Conservation (phyloP, 2,888 invertebrate species). For the Eupithecia tripunctaria region DNA sequence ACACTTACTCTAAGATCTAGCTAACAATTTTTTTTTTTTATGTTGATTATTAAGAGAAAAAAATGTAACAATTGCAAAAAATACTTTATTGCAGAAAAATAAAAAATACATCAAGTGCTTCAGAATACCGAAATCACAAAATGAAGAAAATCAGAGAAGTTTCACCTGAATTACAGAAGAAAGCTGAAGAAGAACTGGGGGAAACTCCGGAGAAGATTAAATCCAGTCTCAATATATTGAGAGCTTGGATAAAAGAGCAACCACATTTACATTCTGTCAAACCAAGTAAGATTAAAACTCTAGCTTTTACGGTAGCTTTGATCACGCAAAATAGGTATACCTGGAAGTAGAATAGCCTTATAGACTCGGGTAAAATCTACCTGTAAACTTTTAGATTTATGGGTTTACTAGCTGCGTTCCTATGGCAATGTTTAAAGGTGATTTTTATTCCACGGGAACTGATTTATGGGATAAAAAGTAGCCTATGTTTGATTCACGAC, state of each 20-base stretch:
- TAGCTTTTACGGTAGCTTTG: background rate
- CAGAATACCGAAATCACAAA: slow-evolving; percentile 18
- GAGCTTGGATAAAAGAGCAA: slow-evolving; percentile 80
- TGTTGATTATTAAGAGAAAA: background rate
- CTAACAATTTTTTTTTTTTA: background rate
- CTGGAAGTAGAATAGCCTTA: background rate
- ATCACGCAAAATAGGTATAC: background rate
- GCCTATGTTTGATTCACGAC: too few relatives aligned
- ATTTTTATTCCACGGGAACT: too few relatives aligned
- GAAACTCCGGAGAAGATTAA: slow-evolving; percentile 70
- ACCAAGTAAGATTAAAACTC: slow-evolving; percentile 61
- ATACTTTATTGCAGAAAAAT: background rate
- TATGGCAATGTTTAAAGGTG: too few relatives aligned
- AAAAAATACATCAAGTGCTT: background rate
- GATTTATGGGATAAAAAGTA: too few relatives aligned
- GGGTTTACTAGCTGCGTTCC: too few relatives aligned
- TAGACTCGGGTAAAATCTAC: background rate
- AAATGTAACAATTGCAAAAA: background rate
- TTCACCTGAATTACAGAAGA: slow-evolving; percentile 64
- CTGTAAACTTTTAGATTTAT: too few relatives aligned
- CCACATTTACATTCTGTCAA: slow-evolving; percentile 74
- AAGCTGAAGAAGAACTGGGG: slow-evolving; percentile 76
- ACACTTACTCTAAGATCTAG: too few relatives aligned
- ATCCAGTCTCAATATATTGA: slow-evolving; percentile 69
- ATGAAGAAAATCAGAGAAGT: slow-evolving; percentile 68